phyloP scores from a whole-genome alignment of 2,113 vertebrate genomes.

The Mormyrus iriodes region DNA sequence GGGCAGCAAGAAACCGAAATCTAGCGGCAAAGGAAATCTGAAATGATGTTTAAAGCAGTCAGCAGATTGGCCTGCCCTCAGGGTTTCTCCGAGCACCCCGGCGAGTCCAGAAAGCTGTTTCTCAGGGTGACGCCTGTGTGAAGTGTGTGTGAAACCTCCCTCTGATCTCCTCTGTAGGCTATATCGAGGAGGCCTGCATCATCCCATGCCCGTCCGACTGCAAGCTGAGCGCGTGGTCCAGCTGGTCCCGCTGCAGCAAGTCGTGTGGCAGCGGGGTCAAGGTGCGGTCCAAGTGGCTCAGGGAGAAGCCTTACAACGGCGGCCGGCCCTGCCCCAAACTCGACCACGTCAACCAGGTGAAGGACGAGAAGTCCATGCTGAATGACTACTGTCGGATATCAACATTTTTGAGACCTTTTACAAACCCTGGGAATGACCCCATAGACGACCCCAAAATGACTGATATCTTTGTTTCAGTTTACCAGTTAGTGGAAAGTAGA shows the following conservation, averaged over 20 bases:
- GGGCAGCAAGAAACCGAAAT: not conserved
- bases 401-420: not conserved
- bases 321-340: constrained; percentile 93
- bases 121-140: not conserved
- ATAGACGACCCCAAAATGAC: no score
- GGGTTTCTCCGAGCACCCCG: not conserved
- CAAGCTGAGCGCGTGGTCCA: constrained; percentile 98
- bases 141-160: not conserved
- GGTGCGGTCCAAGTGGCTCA: constrained; percentile 93
- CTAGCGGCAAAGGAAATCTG: not conserved
- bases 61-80: not conserved
- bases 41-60: not conserved
- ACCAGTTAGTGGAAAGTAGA: not conserved
- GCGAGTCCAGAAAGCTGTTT: not conserved
- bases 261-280: constrained; percentile 96
- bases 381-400: not conserved
- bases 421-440: not conserved
- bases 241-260: constrained; percentile 96
- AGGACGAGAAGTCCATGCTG: not conserved
- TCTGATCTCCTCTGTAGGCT: constrained; percentile 59
- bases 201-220: constrained; percentile 96
- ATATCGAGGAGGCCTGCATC: constrained; percentile 96
- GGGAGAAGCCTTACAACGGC: constrained; percentile 96
- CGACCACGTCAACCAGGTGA: constrained; percentile 94
- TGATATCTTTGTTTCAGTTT: not conserved